Percentiles rank a stretch among this genome's conserved stretches.
phyloP scores from a whole-genome alignment of 2,888 invertebrate genomes.

The Drosophila gaucha region DNA sequence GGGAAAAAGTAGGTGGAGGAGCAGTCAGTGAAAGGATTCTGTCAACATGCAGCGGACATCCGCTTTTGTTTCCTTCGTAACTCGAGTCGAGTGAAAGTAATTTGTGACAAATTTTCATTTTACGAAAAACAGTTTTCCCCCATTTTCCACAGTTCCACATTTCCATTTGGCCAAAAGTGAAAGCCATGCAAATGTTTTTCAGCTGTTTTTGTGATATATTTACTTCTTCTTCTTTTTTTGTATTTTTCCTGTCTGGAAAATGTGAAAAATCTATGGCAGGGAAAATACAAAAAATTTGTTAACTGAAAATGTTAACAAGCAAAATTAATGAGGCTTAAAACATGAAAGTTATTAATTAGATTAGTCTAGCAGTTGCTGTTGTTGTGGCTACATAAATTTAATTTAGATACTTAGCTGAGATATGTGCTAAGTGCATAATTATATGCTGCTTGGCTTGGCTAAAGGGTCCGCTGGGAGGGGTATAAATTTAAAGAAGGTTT shows the following conservation, averaged over 20 bases:
- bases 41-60: conserved; percentile 50
- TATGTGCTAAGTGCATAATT: conserved; percentile 77
- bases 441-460: conserved; percentile 23
- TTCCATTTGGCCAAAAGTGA: conserved; percentile 53
- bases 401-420: conserved; percentile 64
- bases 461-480: background rate
- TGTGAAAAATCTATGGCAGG: conserved; percentile 26
- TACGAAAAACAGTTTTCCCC: conserved; percentile 14
- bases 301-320: conserved; percentile 73
- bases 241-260: conserved; percentile 32
- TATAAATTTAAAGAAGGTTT: background rate
- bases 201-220: conserved; percentile 52
- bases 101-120: conserved; percentile 74
- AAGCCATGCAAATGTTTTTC: conserved; percentile 77
- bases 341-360: conserved; percentile 46
- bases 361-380: conserved; percentile 15
- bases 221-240: conserved; percentile 8
- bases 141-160: conserved; percentile 29
- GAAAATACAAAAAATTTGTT: conserved; percentile 54
- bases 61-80: conserved; percentile 47
- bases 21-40: conserved; percentile 71
- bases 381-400: conserved; percentile 32
- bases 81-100: conserved; percentile 73
- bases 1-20: background rate
- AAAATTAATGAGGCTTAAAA: conserved; percentile 74